A percentile compares a stretch with the other conserved stretches of the same genome.
Conservation (phyloP, 2,888 invertebrate species). For the Erpobdella octoculata region DNA sequence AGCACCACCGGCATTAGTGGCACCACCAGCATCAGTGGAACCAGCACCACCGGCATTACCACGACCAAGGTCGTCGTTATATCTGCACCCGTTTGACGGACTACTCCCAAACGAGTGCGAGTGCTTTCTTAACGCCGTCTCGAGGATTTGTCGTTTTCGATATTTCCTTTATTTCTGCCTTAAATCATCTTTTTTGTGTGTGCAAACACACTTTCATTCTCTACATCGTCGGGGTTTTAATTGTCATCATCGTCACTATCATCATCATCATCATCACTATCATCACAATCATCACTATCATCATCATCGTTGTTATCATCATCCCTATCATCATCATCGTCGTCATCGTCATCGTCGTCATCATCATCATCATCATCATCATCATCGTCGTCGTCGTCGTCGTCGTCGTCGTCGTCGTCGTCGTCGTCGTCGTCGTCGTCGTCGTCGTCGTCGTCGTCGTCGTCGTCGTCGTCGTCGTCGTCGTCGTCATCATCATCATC, state of each 20-base stretch:
- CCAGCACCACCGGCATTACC: no score
- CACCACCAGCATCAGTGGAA: no score
- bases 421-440: background rate
- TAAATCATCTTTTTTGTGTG: no score
- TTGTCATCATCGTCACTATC: background rate
- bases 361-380: conserved; percentile 19
- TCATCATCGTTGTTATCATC: background rate
- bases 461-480: background rate
- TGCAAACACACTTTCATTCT: background rate
- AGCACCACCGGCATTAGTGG: background rate
- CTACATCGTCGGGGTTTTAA: background rate
- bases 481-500: conserved; percentile 4
- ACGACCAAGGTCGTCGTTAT: no score
- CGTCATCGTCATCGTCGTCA: conserved; percentile 13
- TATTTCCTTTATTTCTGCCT: no score
- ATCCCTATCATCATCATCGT: background rate
- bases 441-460: background rate
- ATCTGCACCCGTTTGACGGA: background rate
- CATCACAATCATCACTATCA: background rate
- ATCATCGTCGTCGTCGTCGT: background rate
- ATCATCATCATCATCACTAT: conserved; percentile 7
- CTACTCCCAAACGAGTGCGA: background rate
- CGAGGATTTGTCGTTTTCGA: background rate
- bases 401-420: background rate
- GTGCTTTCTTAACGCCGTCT: background rate